Base-by-base conservation (phyloP, 2,113 vertebrate species). In the Prunella fulvescens region DNA sequence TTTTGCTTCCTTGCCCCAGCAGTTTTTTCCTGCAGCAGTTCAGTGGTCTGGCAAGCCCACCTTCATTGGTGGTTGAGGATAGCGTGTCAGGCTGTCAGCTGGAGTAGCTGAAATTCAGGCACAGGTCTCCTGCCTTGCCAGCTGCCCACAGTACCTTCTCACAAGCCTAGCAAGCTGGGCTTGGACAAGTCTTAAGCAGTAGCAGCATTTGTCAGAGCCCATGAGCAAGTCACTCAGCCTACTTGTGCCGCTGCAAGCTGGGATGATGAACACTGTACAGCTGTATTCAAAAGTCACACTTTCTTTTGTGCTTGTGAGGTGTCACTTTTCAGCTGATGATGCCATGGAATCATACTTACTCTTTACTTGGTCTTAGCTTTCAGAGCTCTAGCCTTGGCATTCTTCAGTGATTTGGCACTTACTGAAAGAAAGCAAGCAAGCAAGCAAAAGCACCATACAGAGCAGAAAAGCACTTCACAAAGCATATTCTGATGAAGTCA, bases 401-500 rank as follows among this genome's bases (percentile, higher is more conserved):
- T 94, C 76, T 92, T 93, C 65, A 93, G 51, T 83, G 77, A 23
- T 92, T 91, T 96, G 95, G 74, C 90, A 60, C 70, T 93, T 90
- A 69, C 58, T 88, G 76, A 90, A 95, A 90, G 67, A 53, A 93
- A 85, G 82, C n/a, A 94, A 80, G 74, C n/a, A 94, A 80, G 74
- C 73, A 94, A 83, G 85, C 24, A 88, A 87, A 88, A 97, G 47
- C 81, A 61, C 85, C 16, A 4, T 78, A 53, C 48, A 89, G 76
- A 93, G 86, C 35, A 95, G 89, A 95, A 93, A 81, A 89, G 62
- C 76, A 74, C 82, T 94, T 96, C 48, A 81, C 44, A 90, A 86
- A 78, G 82, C 65, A 31, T 74, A 81, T 93, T 96, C 85, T 94
- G 94, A 90, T 94, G 92, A 94, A 88, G 61, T 94, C 93, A 96